A percentile compares a stretch with the other conserved stretches of the same genome.
Evolutionary conservation across 2,113 vertebrate species (phyloP).

Genomic region (Muscicapa adusta): DNA sequence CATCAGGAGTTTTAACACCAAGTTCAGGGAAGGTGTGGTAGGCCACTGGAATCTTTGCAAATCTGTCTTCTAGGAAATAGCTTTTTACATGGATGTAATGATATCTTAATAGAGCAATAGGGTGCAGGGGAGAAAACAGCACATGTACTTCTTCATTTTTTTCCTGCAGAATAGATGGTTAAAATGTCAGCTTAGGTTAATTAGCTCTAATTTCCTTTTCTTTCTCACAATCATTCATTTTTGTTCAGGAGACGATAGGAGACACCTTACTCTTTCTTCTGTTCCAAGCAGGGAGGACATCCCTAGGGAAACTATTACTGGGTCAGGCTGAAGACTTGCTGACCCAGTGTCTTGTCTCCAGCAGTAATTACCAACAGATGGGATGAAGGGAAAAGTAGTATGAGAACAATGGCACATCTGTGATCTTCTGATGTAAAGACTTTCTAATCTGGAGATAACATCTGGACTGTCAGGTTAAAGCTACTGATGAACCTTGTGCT

Average conservation of each 20-base stretch:
- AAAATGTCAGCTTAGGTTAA: not conserved
- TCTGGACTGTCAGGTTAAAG: not conserved
- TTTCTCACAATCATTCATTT: not conserved
- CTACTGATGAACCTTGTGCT: not conserved
- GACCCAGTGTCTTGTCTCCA: not conserved
- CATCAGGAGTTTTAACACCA: not conserved
- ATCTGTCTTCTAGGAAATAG: not conserved
- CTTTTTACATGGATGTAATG: not conserved
- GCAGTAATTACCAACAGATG: not conserved
- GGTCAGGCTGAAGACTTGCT: not conserved
- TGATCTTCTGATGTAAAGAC: not conserved
- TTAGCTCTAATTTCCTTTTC: not conserved
- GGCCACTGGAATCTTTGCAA: not conserved
- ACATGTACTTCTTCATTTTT: not conserved
- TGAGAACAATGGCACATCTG: not conserved
- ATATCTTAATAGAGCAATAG: not conserved
- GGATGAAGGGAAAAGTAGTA: not conserved
- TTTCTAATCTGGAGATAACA: not conserved
- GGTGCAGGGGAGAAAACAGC: not conserved
- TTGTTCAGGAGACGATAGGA: not conserved
- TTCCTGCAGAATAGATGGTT: not conserved
- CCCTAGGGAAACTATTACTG: not conserved
- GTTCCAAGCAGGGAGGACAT: not conserved
- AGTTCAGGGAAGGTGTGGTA: not conserved
- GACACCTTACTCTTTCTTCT: not conserved